Evolutionary conservation across 1,140 invertebrate genomes (phyloP).

Genomic region (Drosophila nebulosa): DNA sequence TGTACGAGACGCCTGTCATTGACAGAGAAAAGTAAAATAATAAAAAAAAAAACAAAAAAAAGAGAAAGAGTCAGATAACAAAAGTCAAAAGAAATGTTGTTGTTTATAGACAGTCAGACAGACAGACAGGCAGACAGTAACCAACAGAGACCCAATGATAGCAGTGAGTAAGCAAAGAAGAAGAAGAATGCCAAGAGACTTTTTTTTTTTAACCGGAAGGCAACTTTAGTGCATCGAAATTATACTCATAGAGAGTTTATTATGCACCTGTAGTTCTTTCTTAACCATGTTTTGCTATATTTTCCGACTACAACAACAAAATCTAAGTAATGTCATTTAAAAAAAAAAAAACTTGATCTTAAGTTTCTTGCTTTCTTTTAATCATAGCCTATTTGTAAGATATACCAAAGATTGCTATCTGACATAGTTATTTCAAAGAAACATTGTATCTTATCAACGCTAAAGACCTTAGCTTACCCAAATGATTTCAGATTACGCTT

Average conservation of each 20-base stretch:
- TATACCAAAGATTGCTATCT: background rate
- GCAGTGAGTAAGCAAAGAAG: background rate
- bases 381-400: no score
- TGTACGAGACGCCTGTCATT: constrained; percentile 61
- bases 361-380: no score
- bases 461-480: no score
- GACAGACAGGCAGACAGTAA: no score
- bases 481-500: no score
- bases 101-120: constrained; percentile 22
- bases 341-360: no score
- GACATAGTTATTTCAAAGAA: no score
- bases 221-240: background rate
- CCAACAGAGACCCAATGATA: background rate
- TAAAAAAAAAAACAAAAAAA: constrained; percentile 35
- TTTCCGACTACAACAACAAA: no score
- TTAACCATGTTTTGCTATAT: no score
- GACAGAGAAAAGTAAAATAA: constrained; percentile 59
- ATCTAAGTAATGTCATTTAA: no score
- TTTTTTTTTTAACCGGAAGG: background rate
- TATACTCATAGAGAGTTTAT: background rate
- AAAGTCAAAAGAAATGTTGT: constrained; percentile 33
- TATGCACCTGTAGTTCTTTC: background rate
- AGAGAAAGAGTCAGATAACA: constrained; percentile 49
- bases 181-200: background rate
- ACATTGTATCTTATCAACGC: no score